Base-by-base conservation (phyloP, 2,797 vertebrate species). In the Centropyge bicolor region DNA sequence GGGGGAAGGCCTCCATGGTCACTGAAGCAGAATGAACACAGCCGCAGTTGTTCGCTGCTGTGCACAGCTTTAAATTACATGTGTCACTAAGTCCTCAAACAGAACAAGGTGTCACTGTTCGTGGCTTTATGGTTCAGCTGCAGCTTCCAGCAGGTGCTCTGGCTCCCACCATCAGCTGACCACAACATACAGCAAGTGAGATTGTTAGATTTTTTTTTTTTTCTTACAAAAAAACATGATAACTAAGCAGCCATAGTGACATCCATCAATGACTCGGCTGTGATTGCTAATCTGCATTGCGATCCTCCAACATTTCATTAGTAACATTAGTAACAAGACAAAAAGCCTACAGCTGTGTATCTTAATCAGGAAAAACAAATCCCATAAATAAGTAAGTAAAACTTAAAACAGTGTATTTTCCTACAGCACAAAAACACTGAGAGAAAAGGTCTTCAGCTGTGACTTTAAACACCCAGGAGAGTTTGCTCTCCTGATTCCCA, bases 11-110 rank as follows among this genome's bases (percentile, higher is more conserved):
- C 63, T 77, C 41, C 51, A 16, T 51, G 27, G 35, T 61, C 74
- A 56, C 41, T 19, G 81, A 64, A 80, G 85, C 85, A 75, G 67
- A 84, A 82, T 57, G 69, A 83, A 77, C 72, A 55, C 49, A 55
- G 68, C n/a, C 0, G 5, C 66, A 70, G 57, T 57, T 61, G 17
- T 73, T 69, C 19, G 0, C 45, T 45, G 65, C 56, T 65, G 43
- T 43, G 71, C 66, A 69, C 82, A 85, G 82, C 78, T 88, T 69
- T 84, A 65, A 74, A 56, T 82, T 57, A 73, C 65, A 56, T 35
- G 41, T 40, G 22, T 80, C 70, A 60, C 46, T 41, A 52, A 66
- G 75, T 81, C 36, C 52, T 80, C 52, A 40, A 68, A 78, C 49
- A 45, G 51, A 75, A 62, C 49, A 41, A 64, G 64, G 55, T 64